phyloP scores from a whole-genome alignment of 35 echinoderm and acorn worm genomes.

The Lytechinus variegatus region DNA sequence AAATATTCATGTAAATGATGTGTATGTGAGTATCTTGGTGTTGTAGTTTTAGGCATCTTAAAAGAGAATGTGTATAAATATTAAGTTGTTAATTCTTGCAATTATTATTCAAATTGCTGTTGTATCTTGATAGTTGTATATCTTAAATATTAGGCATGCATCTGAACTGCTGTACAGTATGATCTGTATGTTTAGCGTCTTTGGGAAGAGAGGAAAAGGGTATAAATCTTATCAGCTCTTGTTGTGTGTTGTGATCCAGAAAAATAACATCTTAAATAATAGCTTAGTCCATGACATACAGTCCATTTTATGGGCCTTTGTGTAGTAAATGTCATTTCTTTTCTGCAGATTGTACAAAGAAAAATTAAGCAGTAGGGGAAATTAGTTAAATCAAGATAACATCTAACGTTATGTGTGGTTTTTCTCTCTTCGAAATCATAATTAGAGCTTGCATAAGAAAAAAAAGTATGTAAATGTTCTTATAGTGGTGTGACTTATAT shows the following conservation, averaged over 20 bases:
- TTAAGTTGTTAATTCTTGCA: constrained; percentile 18
- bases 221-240: constrained; percentile 28
- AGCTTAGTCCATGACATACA: not conserved
- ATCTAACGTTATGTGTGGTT: constrained; percentile 23
- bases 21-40: constrained; percentile 29
- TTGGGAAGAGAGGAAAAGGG: not conserved
- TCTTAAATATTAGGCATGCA: constrained; percentile 31
- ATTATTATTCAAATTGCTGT: constrained; percentile 47
- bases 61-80: constrained; percentile 49
- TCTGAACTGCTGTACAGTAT: constrained; percentile 13
- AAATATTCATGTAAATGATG: constrained; percentile 44
- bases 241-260: constrained; percentile 47
- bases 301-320: constrained; percentile 3
- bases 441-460: constrained; percentile 35
- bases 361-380: constrained; percentile 15
- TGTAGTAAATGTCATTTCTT: not conserved
- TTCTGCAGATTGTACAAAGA: constrained; percentile 13
- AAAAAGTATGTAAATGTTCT: constrained; percentile 38
- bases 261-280: not conserved
- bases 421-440: not conserved
- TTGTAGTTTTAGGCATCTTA: constrained; percentile 35
- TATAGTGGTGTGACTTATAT: constrained; percentile 44
- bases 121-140: constrained; percentile 53
- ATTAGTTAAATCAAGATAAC: not conserved
- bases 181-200: constrained; percentile 26